phyloP scores from a whole-genome alignment of 1,140 invertebrate genomes.

The Drosophila navojoa region DNA sequence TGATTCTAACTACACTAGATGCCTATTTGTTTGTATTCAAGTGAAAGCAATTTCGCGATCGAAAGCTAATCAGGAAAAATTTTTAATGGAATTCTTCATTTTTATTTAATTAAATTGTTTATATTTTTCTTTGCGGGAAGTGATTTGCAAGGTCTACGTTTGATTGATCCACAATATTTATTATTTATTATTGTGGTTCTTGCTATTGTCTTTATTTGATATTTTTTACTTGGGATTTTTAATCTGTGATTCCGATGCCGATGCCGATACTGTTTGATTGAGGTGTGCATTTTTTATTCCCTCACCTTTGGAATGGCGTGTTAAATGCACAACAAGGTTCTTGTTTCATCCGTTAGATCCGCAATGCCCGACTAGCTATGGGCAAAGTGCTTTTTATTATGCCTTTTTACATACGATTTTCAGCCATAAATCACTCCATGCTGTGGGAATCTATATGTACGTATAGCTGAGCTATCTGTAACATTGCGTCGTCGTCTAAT shows the following conservation, averaged over 20 bases:
- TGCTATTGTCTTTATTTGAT: not conserved
- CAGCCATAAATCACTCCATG: conserved; percentile 77
- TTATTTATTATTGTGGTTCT: conserved; percentile 56
- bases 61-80: conserved; percentile 4
- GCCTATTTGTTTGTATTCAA: too few species aligned
- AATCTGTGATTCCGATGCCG: conserved; percentile 3
- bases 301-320: conserved; percentile 49
- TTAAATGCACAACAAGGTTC: conserved; percentile 81
- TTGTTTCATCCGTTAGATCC: conserved; percentile 82
- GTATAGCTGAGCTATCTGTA: conserved; percentile 45
- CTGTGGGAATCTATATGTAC: conserved; percentile 71
- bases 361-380: conserved; percentile 61
- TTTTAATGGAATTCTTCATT: conserved; percentile 65
- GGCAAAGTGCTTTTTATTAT: conserved; percentile 58
- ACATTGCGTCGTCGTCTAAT: conserved; percentile 42
- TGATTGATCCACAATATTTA: too few species aligned
- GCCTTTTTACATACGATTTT: conserved; percentile 62
- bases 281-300: conserved; percentile 46
- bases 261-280: conserved; percentile 19
- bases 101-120: conserved; percentile 66
- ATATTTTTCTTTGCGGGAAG: too few species aligned
- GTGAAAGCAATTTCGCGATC: too few species aligned
- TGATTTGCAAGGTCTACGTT: too few species aligned
- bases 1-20: too few species aligned
- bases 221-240: conserved; percentile 17